Percentiles rank a stretch among this genome's conserved stretches.
These are phyloP conservation scores for Arvicanthis niloticus DNA, from an alignment of 2,113 vertebrate genomes.

Conservation along the genomic window DNA sequence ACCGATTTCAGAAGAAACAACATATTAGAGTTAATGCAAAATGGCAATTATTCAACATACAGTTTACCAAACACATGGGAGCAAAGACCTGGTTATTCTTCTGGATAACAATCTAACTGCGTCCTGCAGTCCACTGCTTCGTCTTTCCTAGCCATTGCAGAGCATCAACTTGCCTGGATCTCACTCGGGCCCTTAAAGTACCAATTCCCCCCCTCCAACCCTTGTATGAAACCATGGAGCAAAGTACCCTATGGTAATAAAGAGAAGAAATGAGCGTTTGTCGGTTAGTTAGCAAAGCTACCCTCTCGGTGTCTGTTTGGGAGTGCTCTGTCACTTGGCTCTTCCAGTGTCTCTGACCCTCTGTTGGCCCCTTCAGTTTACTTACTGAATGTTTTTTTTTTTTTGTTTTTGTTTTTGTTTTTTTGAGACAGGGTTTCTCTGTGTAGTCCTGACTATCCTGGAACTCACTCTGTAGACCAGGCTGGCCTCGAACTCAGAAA, in stretches of 20 bases:
- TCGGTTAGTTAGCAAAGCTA: constrained; percentile 5
- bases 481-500: too few species aligned
- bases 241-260: not conserved
- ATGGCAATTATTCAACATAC: not conserved
- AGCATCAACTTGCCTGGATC: not conserved
- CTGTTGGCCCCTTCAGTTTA: not conserved
- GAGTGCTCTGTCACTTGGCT: not conserved
- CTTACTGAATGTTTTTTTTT: not conserved
- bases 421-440: too few species aligned
- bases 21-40: constrained; percentile 29
- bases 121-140: too few species aligned
- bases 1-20: constrained; percentile 27
- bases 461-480: too few species aligned
- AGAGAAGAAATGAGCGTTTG: not conserved
- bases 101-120: not conserved
- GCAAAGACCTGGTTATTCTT: constrained; percentile 23
- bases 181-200: not conserved
- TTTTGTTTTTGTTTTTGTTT: too few species aligned
- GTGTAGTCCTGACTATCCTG: too few species aligned
- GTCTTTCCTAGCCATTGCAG: not conserved
- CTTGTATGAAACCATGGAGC: not conserved
- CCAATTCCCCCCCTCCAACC: not conserved
- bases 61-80: not conserved
- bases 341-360: not conserved
- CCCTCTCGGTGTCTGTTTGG: not conserved